Evolutionary conservation across 2,113 vertebrate genomes (phyloP).

Genomic region (Sisor rabdophorus): DNA sequence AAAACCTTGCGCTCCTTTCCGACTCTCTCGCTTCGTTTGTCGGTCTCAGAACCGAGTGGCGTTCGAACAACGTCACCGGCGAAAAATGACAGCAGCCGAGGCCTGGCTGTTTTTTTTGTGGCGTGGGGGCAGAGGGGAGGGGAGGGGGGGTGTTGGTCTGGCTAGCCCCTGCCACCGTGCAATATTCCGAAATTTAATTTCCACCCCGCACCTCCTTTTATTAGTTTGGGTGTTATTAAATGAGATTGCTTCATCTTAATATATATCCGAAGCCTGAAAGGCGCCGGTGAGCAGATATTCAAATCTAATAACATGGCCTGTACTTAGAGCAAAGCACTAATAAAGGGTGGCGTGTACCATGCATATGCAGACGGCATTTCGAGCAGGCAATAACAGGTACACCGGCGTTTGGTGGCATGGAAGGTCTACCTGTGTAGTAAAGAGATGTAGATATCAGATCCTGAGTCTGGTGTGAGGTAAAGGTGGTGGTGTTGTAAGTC

Average conservation of each 20-base stretch:
- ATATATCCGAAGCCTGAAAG: slow-evolving; percentile 90
- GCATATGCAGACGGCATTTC: slow-evolving; percentile 87
- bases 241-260: slow-evolving; percentile 99
- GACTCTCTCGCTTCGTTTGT: neutral
- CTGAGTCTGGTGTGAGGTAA: neutral
- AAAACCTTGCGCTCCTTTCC: neutral
- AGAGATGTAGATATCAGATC: slow-evolving; percentile 48
- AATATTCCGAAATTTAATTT: slow-evolving; percentile 99
- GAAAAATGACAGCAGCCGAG: slow-evolving; percentile 82
- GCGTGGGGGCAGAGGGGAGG: neutral
- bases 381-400: slow-evolving; percentile 78
- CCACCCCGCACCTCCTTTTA: slow-evolving; percentile 95
- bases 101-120: slow-evolving; percentile 74
- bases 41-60: slow-evolving; percentile 23
- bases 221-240: slow-evolving; percentile 99
- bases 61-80: slow-evolving; percentile 54
- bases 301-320: slow-evolving; percentile 99
- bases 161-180: slow-evolving; percentile 87
- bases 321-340: slow-evolving; percentile 96
- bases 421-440: slow-evolving; percentile 31
- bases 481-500: neutral
- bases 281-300: slow-evolving; percentile 97
- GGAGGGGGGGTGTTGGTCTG: too few relatives aligned
- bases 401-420: slow-evolving; percentile 65
- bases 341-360: slow-evolving; percentile 94